Evolutionary conservation across 2,113 vertebrate genomes (phyloP).

Genomic region (Cardinalis cardinalis): DNA sequence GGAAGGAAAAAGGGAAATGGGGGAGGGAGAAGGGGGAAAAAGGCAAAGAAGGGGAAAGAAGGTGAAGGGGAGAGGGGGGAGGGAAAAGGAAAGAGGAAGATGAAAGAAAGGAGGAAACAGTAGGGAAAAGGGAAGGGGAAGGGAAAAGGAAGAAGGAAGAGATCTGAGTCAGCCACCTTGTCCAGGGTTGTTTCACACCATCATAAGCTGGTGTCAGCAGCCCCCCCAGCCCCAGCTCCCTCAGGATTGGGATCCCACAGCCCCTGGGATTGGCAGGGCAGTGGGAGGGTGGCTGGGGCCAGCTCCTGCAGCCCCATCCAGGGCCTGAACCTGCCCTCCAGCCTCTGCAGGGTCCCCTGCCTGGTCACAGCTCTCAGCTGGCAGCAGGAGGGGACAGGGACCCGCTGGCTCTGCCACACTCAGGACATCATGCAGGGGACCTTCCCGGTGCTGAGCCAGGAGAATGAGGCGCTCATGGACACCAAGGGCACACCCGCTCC

Average conservation of each 20-base stretch:
- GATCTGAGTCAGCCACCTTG: not conserved
- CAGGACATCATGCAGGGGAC: not conserved
- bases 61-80: no score
- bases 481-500: not conserved
- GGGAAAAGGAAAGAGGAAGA: no score
- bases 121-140: no score
- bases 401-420: fast-evolving
- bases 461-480: not conserved
- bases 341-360: not conserved
- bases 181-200: no score
- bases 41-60: not conserved
- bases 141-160: not conserved
- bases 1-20: not conserved
- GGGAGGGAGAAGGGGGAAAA: fast-evolving
- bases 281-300: fast-evolving
- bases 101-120: not conserved
- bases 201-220: not conserved
- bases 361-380: not conserved
- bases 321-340: not conserved
- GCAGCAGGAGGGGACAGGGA: not conserved
- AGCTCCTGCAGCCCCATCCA: not conserved
- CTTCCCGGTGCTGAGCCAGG: not conserved
- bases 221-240: not conserved
- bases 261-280: not conserved
- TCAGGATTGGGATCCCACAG: not conserved